phyloP scores from a whole-genome alignment of 2,888 invertebrate genomes.

The Bellardia bayeri region DNA sequence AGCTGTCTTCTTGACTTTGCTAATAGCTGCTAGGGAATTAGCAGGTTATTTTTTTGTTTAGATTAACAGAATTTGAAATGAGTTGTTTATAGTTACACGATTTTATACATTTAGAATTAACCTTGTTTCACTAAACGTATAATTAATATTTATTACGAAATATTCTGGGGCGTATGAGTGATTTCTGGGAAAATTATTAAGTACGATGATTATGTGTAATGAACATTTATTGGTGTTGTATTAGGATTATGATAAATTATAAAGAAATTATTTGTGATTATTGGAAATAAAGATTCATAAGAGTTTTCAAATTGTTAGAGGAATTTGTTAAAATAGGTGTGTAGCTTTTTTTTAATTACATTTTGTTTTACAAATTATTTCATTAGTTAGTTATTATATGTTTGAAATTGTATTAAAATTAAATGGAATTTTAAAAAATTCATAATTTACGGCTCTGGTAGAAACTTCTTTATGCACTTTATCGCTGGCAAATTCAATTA shows the following conservation, averaged over 20 bases:
- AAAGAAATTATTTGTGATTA: neutral
- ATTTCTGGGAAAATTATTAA: neutral
- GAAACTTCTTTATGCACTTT: neutral
- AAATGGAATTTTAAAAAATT: too few species aligned
- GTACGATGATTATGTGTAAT: neutral
- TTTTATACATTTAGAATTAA: neutral
- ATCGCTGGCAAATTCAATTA: conserved; percentile 31
- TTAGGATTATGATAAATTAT: neutral
- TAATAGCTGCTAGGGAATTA: neutral
- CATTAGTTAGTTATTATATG: too few species aligned
- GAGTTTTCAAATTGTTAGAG: too few species aligned
- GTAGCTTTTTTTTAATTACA: too few species aligned
- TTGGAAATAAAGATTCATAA: too few species aligned
- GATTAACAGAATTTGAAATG: neutral
- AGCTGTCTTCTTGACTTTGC: neutral
- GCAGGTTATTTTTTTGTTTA: neutral
- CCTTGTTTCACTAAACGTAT: conserved; percentile 12
- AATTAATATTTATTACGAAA: conserved; percentile 13
- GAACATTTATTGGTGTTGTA: neutral
- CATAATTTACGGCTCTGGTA: too few species aligned
- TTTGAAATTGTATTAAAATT: too few species aligned
- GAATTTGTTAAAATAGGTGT: too few species aligned
- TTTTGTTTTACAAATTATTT: too few species aligned
- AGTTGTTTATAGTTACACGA: too few species aligned
- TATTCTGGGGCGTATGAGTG: conserved; percentile 17